These are phyloP conservation scores for Oreortyx pictus DNA, from an alignment of 2,797 vertebrate genomes.

Conservation along the genomic window DNA sequence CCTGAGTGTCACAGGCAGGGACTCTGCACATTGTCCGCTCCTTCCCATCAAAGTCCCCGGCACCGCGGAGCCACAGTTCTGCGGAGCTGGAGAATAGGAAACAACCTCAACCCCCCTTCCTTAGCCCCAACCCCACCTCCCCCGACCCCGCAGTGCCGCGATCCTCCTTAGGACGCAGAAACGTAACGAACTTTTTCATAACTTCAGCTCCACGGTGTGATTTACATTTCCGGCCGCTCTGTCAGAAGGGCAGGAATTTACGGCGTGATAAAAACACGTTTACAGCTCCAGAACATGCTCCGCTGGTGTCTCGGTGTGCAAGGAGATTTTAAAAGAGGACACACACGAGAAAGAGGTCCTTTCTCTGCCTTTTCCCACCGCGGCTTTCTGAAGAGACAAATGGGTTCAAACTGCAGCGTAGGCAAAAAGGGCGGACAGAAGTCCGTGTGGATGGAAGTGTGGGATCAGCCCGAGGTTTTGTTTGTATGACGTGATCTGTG, in stretches of 20 bases:
- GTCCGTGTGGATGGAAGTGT: neutral
- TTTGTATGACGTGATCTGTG: neutral
- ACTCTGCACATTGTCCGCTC: constrained; percentile 74
- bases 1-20: constrained; percentile 77
- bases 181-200: constrained; percentile 50
- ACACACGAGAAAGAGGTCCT: rapidly evolving
- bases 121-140: neutral
- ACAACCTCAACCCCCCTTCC: neutral
- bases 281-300: constrained; percentile 66
- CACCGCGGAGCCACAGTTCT: constrained; percentile 68
- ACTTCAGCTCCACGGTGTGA: constrained; percentile 57
- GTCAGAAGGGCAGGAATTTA: constrained; percentile 75
- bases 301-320: constrained; percentile 41
- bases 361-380: neutral
- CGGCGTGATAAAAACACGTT: constrained; percentile 74
- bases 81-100: constrained; percentile 44
- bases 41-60: constrained; percentile 65
- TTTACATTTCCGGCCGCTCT: constrained; percentile 78
- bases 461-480: neutral
- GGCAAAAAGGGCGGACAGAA: neutral
- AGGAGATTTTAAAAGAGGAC: neutral
- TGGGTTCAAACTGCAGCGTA: neutral
- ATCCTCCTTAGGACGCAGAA: neutral
- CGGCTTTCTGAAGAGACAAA: neutral
- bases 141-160: neutral